Base-by-base conservation (phyloP, 2,113 vertebrate species). In the Rhynchomys soricoides region DNA sequence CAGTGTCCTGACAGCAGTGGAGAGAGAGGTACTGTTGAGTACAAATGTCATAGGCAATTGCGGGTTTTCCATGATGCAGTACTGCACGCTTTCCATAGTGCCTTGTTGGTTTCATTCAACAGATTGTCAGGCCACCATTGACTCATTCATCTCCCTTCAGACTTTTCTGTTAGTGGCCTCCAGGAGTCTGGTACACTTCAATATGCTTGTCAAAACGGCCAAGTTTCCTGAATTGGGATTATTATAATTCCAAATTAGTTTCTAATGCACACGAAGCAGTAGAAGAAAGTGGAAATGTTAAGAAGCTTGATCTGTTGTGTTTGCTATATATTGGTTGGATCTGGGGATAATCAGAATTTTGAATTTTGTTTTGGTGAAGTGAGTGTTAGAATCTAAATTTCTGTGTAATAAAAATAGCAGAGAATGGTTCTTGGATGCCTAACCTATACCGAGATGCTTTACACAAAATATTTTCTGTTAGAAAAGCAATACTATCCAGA, bases 201-300 rank as follows among this genome's bases (percentile, higher is more conserved):
- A 57, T 62, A 3, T 86, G 26, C 48, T 93, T 92, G 55, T 88
- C 37, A 59, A 77, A 77, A 34, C 19, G 71, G 24, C 34, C 52
- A 29, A n/a, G 34, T 37, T 62, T 78, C 21, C 48, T 62, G 1
- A 59, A 43, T 48, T 82, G 64, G 88, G 75, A 45, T 74, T 68
- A 7, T 50, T 48, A 50, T 7, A 31, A 62, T 40, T 96, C 95
- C 29, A 81, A 55, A 73, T 31, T 95, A 68, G 29, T 82, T 89
- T 40, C 62, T 57, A 91, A 77, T 81, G 90, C 12, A 2, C 59
- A 24, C 45, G 86, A 89, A 50, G 16, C 71, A 82, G 19, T 24
- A 57, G 62, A 86, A 83, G 40, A 83, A 87, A 83, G 31, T 90
- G 50, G n/a, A 94, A 88, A 34, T 86, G 31, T 90, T 91, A 90